Percentiles rank a stretch among this genome's conserved stretches.
phyloP scores from a whole-genome alignment of 2,888 invertebrate genomes.

The Dioctria rufipes region DNA sequence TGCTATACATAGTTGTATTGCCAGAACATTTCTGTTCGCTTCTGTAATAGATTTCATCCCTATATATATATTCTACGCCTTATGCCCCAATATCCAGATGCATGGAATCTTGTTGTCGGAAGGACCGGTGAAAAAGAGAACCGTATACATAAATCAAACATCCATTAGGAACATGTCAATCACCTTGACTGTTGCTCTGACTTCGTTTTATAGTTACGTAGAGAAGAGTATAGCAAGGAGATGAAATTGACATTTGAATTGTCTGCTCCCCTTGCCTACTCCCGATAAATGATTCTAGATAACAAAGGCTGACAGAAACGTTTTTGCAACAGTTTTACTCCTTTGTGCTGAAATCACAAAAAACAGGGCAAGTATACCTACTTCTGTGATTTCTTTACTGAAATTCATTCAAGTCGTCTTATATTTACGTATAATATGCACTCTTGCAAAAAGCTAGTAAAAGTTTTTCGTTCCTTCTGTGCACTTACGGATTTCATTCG shows the following conservation, averaged over 20 bases:
- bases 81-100: constrained; percentile 1
- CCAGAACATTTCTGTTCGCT: background rate
- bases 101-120: background rate
- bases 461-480: background rate
- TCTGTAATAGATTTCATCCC: background rate
- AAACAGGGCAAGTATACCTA: too few relatives aligned
- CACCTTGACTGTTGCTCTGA: constrained; percentile 45
- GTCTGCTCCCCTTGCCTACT: background rate
- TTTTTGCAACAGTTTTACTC: background rate
- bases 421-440: background rate
- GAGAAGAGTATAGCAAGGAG: background rate
- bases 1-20: background rate
- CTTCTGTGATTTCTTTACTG: too few relatives aligned
- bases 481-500: background rate
- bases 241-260: background rate
- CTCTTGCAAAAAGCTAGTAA: too few relatives aligned
- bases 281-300: background rate
- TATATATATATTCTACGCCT: background rate
- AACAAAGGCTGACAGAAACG: background rate
- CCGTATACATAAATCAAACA: constrained; percentile 57
- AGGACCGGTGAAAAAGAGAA: background rate
- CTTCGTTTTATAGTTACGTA: background rate
- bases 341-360: too few relatives aligned
- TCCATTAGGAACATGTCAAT: constrained; percentile 58
- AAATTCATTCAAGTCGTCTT: too few relatives aligned